Evolutionary conservation across 2,113 vertebrate species (phyloP).

Genomic region (Ptilorrhoa leucosticta): DNA sequence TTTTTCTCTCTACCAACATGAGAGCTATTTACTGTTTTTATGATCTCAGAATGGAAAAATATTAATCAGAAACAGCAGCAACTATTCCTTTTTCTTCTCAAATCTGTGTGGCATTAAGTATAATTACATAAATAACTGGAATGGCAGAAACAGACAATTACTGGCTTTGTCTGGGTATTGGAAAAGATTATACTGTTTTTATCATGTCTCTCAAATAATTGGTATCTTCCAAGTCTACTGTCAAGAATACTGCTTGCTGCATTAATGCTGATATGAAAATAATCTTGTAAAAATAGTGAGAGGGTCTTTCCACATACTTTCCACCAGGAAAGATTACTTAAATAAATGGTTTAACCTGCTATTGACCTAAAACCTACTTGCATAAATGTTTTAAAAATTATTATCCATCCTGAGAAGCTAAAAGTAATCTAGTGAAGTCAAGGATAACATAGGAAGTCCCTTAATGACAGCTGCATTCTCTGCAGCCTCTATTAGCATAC

Average conservation of each 20-base stretch:
- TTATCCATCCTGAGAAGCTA: slow-evolving; percentile 25
- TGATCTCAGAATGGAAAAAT: slow-evolving; percentile 33
- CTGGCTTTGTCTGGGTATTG: slow-evolving; percentile 51
- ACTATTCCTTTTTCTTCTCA: slow-evolving; percentile 37
- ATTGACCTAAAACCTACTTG: slow-evolving; percentile 45
- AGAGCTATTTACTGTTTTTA: slow-evolving; percentile 20
- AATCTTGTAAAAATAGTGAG: slow-evolving; percentile 46
- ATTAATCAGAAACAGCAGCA: slow-evolving; percentile 43
- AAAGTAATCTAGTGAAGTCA: slow-evolving; percentile 33
- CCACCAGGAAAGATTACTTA: slow-evolving; percentile 10
- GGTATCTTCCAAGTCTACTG: slow-evolving; percentile 36
- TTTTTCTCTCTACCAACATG: background rate
- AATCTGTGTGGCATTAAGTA: slow-evolving; percentile 52
- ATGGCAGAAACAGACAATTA: slow-evolving; percentile 49
- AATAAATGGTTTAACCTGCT: slow-evolving; percentile 45
- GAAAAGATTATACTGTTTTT: slow-evolving; percentile 52
- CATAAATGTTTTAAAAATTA: slow-evolving; percentile 44
- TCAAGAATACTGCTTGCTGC: slow-evolving; percentile 19
- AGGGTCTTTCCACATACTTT: slow-evolving; percentile 39
- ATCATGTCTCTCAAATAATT: slow-evolving; percentile 49
- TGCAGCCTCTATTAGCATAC: background rate
- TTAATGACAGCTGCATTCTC: slow-evolving; percentile 21
- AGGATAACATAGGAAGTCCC: slow-evolving; percentile 4
- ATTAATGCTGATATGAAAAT: slow-evolving; percentile 44
- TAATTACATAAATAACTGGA: slow-evolving; percentile 62